phyloP scores from a whole-genome alignment of 2,113 vertebrate genomes.

The Chloroceryle aenea region DNA sequence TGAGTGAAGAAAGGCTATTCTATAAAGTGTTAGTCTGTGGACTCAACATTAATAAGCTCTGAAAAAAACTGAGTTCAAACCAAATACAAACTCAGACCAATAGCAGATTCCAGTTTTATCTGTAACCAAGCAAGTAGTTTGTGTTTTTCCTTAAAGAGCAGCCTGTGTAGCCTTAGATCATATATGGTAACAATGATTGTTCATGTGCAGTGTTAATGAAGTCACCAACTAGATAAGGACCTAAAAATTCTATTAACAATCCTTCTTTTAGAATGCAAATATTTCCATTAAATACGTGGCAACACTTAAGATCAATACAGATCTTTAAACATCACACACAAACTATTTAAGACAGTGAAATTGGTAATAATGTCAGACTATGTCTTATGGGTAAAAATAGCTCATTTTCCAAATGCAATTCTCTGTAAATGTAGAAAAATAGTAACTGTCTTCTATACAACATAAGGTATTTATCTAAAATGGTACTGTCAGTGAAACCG shows the following conservation, averaged over 20 bases:
- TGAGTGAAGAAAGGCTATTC: background rate
- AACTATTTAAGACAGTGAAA: constrained; percentile 11
- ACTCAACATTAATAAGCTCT: background rate
- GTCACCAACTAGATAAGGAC: background rate
- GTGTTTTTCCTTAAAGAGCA: background rate
- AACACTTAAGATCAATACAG: background rate
- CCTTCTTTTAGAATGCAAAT: background rate
- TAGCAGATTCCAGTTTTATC: background rate
- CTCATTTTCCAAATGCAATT: background rate
- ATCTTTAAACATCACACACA: background rate
- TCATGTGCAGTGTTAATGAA: background rate
- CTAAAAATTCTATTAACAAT: background rate
- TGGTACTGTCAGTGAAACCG: constrained; percentile 35
- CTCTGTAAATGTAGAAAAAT: background rate
- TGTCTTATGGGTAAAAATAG: constrained; percentile 5
- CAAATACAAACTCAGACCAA: background rate
- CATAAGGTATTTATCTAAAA: constrained; percentile 45
- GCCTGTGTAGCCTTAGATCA: no score
- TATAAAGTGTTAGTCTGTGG: background rate
- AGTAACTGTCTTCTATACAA: background rate
- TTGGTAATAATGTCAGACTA: constrained; percentile 1
- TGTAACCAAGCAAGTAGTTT: background rate
- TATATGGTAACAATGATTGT: background rate
- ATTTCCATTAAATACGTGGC: background rate
- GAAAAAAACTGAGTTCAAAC: background rate